Evolutionary conservation across 2,113 vertebrate genomes (phyloP), one percentile per base, ranked within the genome.

Genomic region (Silurus glanis): DNA sequence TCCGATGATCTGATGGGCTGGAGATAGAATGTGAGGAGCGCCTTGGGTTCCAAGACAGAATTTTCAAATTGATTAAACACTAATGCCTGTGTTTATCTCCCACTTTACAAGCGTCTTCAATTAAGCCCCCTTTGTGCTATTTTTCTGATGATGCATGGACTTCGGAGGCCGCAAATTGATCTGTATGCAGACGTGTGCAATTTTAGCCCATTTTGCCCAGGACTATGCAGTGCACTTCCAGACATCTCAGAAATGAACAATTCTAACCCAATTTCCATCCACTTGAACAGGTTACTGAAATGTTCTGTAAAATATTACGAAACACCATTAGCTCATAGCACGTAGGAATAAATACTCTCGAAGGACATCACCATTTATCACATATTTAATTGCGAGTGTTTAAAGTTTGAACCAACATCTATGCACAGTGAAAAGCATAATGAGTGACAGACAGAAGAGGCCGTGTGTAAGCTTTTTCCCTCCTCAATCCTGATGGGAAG

Each of bases 121-220:
- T 95, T 94, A 94, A 90, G 88, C 85, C 91, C 85, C 80, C 90
- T 92, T 92, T 92, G 87, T 87, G 88, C 72, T 87, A 85, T 93
- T 94, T 95, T 86, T 80, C 80, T 95, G 94, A 94, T 95, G 94
- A 95, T 89, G 91, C 91, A 92, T 80, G 91, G 85, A 90, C 84
- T 94, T 94, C 90, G 85, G 16, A 67, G 88, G 84, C 91, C 91
- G 91, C 89, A 93, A 94, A 94, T 92, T 87, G 93, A 93, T 91
- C 89, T 86, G 88, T 92, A 90, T 88, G 93, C 93, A 90, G 88
- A 94, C 93, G 92, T 94, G 89, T 89, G 94, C 94, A 94, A 90
- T 89, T 94, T 94, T 90, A 61, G 74, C 58, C 83, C 61, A 89
- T 92, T 91, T 93, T 85, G 69, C 61, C n/a, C 83, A 91, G 90